phyloP scores from a whole-genome alignment of 2,797 vertebrate species.

The Liasis olivaceus region DNA sequence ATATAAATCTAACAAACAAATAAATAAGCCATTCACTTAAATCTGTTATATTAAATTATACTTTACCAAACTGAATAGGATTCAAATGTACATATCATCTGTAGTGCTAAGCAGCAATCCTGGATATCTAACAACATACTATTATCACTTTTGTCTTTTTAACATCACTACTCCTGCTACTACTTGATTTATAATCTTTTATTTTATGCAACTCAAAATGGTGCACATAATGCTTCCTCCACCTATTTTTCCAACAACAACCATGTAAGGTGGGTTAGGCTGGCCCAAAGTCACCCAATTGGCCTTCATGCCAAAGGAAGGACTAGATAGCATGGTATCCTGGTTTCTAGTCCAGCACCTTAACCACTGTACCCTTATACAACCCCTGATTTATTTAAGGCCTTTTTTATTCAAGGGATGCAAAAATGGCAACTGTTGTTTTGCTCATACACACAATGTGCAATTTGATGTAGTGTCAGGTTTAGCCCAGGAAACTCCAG shows the following conservation, averaged over 20 bases:
- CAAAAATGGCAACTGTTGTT: not conserved
- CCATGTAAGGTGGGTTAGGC: not conserved
- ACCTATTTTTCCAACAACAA: not conserved
- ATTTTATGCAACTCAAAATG: not conserved
- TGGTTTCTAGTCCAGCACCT: not conserved
- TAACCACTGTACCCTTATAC: not conserved
- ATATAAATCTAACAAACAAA: not conserved
- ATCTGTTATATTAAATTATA: no score
- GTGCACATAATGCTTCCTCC: not conserved
- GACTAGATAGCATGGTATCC: not conserved
- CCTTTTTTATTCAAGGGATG: not conserved
- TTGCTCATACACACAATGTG: not conserved
- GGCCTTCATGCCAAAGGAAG: not conserved
- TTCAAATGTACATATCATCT: not conserved
- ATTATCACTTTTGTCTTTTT: not conserved
- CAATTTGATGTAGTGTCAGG: not conserved
- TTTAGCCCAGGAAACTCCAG: no score
- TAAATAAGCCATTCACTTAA: not conserved
- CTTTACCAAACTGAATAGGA: not conserved
- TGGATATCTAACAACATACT: rapidly evolving
- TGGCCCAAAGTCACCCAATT: not conserved
- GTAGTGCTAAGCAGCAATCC: not conserved
- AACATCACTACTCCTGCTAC: not conserved
- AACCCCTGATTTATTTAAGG: not conserved
- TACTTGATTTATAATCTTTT: not conserved